Percentiles rank a stretch among this genome's conserved stretches.
Conservation (phyloP, 2,888 invertebrate species). For the Diaprepes abbreviatus region DNA sequence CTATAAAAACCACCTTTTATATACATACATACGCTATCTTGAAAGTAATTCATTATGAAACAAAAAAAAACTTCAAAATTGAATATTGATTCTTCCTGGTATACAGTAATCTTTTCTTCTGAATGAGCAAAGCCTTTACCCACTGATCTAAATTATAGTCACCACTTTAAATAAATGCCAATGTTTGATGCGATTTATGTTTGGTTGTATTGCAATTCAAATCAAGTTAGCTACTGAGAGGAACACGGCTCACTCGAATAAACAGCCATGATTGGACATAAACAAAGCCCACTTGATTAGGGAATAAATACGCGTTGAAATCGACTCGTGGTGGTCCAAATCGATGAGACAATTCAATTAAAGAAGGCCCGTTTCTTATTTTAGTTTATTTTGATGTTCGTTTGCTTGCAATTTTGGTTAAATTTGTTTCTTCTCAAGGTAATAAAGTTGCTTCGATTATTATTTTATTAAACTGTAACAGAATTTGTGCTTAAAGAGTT, state of each 20-base stretch:
- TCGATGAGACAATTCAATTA: slow-evolving; percentile 65
- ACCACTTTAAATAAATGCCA: slow-evolving; percentile 64
- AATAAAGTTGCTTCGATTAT: too few species aligned
- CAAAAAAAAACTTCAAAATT: too few species aligned
- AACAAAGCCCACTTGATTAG: slow-evolving; percentile 66
- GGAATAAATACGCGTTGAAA: slow-evolving; percentile 64
- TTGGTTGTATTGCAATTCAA: slow-evolving; percentile 64
- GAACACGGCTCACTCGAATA: slow-evolving; percentile 57
- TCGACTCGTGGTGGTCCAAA: slow-evolving; percentile 63
- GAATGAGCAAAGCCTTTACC: not conserved
- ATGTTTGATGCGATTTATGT: slow-evolving; percentile 64
- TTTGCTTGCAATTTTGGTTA: too few species aligned
- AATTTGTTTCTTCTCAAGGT: too few species aligned
- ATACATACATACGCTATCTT: too few species aligned
- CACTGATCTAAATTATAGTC: slow-evolving; percentile 60
- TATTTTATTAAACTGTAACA: too few species aligned
- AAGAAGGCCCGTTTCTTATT: slow-evolving; percentile 55
- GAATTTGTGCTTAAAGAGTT: too few species aligned
- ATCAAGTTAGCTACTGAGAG: slow-evolving; percentile 61
- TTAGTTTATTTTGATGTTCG: slow-evolving; percentile 34
- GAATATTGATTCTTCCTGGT: not conserved
- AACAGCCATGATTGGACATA: slow-evolving; percentile 64
- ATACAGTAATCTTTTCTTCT: not conserved
- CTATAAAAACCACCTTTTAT: too few species aligned
- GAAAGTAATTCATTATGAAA: too few species aligned